Evolutionary conservation across 2,113 vertebrate genomes (phyloP), one percentile per base, ranked within the genome.

Genomic region (Pogona vitticeps): DNA sequence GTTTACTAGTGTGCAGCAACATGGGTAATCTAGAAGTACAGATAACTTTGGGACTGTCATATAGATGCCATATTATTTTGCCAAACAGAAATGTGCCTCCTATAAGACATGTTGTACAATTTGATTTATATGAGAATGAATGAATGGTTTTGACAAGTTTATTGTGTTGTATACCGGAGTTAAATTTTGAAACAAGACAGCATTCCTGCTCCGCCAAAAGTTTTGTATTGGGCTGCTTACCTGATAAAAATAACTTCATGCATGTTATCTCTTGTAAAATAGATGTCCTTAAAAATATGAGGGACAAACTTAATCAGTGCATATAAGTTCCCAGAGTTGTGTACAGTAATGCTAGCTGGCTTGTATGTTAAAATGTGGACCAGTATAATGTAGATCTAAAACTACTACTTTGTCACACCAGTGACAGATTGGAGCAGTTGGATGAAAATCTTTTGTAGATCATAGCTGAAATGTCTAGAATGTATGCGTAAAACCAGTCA

Each of bases 1-100:
- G 94, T 96, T 97, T 97, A 94, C 94, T 95, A 89, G 72, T 92
- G 86, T 94, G 91, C 88, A 92, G 92, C 91, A 93, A 88, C 92
- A 94, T 88, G 15, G 89, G 88, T 88, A 82, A 90, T 91, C 91
- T 92, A 86, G 38, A 91, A 89, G 91, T 93, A 80, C 61, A 92
- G 90, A 90, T 91, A 92, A 89, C 82, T 93, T 93, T 92, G 88
- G 75, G 31, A 79, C 31, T 77, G 36, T 86, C 71, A 84, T 26
- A 89, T 87, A 58, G 81, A 83, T 72, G 84, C 46, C n/a, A 85
- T 87, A 40, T 88, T 46, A 75, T 61, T 91, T 90, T 89, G 78
- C 88, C 58, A 75, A 36, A 33, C 1, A 76, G 80, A 71, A 42
- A 36, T 67, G 58, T 92, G 89, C 85, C 80, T 94, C 86, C 88